A percentile compares a stretch with the other conserved stretches of the same genome.
Conservation (phyloP, 2,797 vertebrate species). For the Cuculus canorus region DNA sequence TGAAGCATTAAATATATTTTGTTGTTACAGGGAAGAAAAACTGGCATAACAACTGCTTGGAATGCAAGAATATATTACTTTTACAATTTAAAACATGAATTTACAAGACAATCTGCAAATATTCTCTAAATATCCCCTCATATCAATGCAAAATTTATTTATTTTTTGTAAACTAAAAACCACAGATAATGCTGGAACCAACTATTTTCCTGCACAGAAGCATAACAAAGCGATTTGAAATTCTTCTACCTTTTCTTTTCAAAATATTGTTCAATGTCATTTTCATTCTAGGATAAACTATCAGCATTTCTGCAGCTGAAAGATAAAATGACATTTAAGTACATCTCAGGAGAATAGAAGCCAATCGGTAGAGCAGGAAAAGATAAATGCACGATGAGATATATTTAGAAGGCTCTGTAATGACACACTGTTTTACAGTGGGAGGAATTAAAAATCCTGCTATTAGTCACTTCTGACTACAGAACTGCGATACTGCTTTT, state of each 20-base stretch:
- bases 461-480: constrained; percentile 23
- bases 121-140: not conserved
- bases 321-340: constrained; percentile 19
- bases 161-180: not conserved
- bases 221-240: not conserved
- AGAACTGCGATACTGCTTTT: not conserved
- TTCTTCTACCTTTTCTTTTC: not conserved
- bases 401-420: constrained; percentile 44
- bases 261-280: constrained; percentile 6
- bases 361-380: constrained; percentile 19
- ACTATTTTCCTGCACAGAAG: not conserved
- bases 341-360: not conserved
- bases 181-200: not conserved
- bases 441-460: constrained; percentile 15
- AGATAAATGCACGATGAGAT: constrained; percentile 9
- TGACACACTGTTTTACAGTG: constrained; percentile 10
- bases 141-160: not conserved
- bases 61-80: not conserved
- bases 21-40: not conserved
- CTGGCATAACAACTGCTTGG: not conserved
- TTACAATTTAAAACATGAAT: not conserved
- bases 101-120: not conserved
- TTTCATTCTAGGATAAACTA: constrained; percentile 22
- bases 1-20: not conserved
- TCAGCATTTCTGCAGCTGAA: not conserved